Percentiles rank a stretch among this genome's conserved stretches.
These are phyloP conservation scores for Holothuria scabra DNA, from an alignment of 53 echinoderm and acorn worm genomes.

Conservation along the genomic window DNA sequence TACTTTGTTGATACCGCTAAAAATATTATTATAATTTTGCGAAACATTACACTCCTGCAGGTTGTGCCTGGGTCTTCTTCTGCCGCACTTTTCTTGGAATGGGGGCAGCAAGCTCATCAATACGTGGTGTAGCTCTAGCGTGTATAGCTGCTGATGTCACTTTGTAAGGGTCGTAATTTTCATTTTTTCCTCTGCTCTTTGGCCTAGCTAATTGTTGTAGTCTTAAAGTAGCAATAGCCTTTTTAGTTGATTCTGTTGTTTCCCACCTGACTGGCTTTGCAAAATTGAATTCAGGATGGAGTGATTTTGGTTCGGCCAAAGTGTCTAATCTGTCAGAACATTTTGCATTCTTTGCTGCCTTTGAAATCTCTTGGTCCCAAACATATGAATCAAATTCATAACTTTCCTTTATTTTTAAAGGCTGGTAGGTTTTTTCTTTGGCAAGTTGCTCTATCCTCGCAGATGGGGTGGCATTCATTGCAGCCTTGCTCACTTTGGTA, in stretches of 20 bases:
- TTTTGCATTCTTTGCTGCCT: conserved; percentile 83
- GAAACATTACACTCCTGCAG: neutral
- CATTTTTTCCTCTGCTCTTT: conserved; percentile 84
- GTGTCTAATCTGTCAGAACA: conserved; percentile 82
- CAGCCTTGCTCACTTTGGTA: conserved; percentile 75
- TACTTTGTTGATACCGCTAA: too few species aligned
- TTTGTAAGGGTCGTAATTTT: conserved; percentile 90
- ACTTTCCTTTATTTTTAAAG: conserved; percentile 85
- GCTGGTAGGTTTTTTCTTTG: conserved; percentile 76
- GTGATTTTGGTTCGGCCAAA: conserved; percentile 77
- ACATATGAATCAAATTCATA: conserved; percentile 89
- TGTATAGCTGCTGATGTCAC: conserved; percentile 77
- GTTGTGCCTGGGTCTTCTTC: conserved; percentile 61
- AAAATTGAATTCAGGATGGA: conserved; percentile 71
- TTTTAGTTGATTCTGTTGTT: conserved; percentile 76
- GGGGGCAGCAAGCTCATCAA: conserved; percentile 87
- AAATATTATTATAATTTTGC: too few species aligned
- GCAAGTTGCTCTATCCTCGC: conserved; percentile 80
- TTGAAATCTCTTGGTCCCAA: conserved; percentile 93
- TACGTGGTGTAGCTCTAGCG: conserved; percentile 84
- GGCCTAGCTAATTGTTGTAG: conserved; percentile 93
- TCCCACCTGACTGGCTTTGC: conserved; percentile 81
- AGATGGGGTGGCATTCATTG: conserved; percentile 74
- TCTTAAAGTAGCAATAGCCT: conserved; percentile 92
- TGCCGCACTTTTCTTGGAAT: conserved; percentile 90